Evolutionary conservation across 2,888 invertebrate species (phyloP).

Genomic region (Ochropacha duplaris): DNA sequence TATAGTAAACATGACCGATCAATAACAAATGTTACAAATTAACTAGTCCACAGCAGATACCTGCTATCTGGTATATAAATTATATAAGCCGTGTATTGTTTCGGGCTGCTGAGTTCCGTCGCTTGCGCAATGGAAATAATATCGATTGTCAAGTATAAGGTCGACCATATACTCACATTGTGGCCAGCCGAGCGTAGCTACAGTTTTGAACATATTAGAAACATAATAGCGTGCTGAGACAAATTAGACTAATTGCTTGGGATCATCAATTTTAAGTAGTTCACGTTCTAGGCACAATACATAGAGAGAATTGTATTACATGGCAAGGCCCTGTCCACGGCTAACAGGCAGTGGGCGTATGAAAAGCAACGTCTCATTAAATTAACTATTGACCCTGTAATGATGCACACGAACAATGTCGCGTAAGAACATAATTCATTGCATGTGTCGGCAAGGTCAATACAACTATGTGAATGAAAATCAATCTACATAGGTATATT

Average conservation of each 20-base stretch:
- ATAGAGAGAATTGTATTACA: slow-evolving; percentile 10
- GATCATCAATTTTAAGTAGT: slow-evolving; percentile 16
- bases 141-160: slow-evolving; percentile 46
- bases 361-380: slow-evolving; percentile 39
- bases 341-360: slow-evolving; percentile 57
- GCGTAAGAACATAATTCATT: slow-evolving; percentile 45
- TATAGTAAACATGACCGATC: slow-evolving; percentile 8
- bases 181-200: neutral
- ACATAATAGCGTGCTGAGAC: slow-evolving; percentile 13
- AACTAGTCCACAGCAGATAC: slow-evolving; percentile 20
- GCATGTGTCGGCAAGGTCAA: slow-evolving; percentile 55
- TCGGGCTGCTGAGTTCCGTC: slow-evolving; percentile 36
- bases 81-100: slow-evolving; percentile 39
- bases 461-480: slow-evolving; percentile 40
- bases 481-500: slow-evolving; percentile 39
- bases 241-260: slow-evolving; percentile 24
- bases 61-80: slow-evolving; percentile 23
- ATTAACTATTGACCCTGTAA: slow-evolving; percentile 55
- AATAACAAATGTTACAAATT: slow-evolving; percentile 22
- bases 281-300: slow-evolving; percentile 13
- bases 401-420: slow-evolving; percentile 39
- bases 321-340: slow-evolving; percentile 29
- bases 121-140: slow-evolving; percentile 37
- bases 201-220: neutral
- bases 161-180: slow-evolving; percentile 14